Base-by-base conservation (phyloP, 2,888 invertebrate species). In the Tetragonisca angustula region DNA sequence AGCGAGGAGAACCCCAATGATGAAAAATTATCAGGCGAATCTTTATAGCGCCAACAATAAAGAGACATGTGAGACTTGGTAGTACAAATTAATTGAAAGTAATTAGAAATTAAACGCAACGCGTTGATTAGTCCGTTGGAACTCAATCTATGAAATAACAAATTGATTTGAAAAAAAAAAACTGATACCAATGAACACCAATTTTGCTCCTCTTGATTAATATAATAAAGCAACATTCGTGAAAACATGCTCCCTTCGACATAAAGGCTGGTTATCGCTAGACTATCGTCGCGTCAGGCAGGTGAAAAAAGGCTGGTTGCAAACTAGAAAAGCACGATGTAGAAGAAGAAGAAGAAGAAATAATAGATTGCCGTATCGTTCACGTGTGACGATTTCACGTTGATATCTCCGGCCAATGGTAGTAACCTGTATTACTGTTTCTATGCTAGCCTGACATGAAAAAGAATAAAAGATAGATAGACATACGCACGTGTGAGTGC, bases 361-460 rank as follows among this genome's bases (percentile, higher is more conserved):
- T 79, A 74, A 72, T 79, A 82, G 84, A 87, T 84, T 82, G 74
- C 32, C 32, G 24, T 89, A 89, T 89, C 89, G 85, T 54, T 77
- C 89, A 86, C 81, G 86, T 81, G 79, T 80, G 69, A 83, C 70
- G 77, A 76, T 86, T 79, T 73, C 79, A 68, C 76, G 79, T 54
- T 83, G 81, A 83, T 89, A 86, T 85, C 81, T 76, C 75, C 59
- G 67, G 36, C 74, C 79, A 87, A 85, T 89, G 74, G 62, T 78
- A 81, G 59, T 76, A 59, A 73, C 67, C 83, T 76, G 75, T 76
- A 68, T 70, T 79, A 70, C 74, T 61, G 79, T 83, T 74, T 84
- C 71, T 75, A 73, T 85, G 50, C 69, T 70, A 36, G 24, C 21
- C 64, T 78, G 72, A 74, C 71, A 50, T 64, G 59, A 56, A 32